A percentile compares a stretch with the other conserved stretches of the same genome.
These are phyloP conservation scores for Sebastes steindachneri DNA, from an alignment of 2,797 vertebrate genomes.

Conservation along the genomic window DNA sequence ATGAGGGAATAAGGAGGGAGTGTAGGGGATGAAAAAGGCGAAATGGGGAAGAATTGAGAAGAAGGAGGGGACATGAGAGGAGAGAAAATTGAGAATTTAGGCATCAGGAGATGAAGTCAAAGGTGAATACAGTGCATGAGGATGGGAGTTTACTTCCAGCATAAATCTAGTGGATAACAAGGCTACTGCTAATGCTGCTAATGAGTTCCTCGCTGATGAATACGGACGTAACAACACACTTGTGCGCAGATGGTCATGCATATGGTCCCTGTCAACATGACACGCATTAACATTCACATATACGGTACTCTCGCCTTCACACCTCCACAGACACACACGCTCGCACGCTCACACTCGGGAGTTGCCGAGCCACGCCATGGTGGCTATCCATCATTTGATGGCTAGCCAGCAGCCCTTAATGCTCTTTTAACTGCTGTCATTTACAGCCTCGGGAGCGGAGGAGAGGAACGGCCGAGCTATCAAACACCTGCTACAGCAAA, in stretches of 20 bases:
- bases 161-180: constrained; percentile 46
- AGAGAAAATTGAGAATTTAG: neutral
- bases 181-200: constrained; percentile 30
- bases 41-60: neutral
- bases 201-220: constrained; percentile 36
- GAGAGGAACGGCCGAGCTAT: constrained; percentile 18
- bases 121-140: neutral
- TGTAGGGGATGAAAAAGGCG: neutral
- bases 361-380: constrained; percentile 7
- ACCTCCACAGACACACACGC: constrained; percentile 22
- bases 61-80: neutral
- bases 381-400: constrained; percentile 66
- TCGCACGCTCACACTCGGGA: constrained; percentile 11
- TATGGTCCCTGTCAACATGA: constrained; percentile 51
- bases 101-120: neutral
- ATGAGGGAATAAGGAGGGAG: neutral
- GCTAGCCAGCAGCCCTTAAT: constrained; percentile 61
- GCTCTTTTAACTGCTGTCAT: constrained; percentile 75
- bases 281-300: constrained; percentile 34
- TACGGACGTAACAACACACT: constrained; percentile 34
- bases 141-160: neutral
- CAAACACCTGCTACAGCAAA: constrained; percentile 49
- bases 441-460: constrained; percentile 53
- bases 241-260: constrained; percentile 61
- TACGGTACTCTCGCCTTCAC: constrained; percentile 21